Evolutionary conservation across 2,113 vertebrate genomes (phyloP), one percentile per base, ranked within the genome.

Genomic region (Promerops cafer): DNA sequence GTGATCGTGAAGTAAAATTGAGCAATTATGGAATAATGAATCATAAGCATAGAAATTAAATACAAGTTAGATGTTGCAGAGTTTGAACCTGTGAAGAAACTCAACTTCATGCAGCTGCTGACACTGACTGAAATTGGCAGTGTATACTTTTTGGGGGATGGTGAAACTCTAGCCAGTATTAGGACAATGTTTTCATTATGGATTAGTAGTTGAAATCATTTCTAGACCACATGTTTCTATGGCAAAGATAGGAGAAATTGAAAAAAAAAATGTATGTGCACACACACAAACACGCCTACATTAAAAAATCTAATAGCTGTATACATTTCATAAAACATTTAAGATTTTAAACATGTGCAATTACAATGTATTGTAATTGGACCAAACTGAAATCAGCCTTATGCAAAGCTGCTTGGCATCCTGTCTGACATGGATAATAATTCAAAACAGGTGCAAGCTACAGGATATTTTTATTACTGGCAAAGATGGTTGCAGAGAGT

Each of bases 271-370:
- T 4, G 6, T 59, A 33, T 33, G 24, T 54, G 30, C 1, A 0
- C 14, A 21, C 9, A 27, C 15, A 9, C 22, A 15, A 61, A 33
- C 15, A n/a, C 5, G 5, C 0, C 1, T 37, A 10, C 68, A 37
- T 49, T n/a, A 4, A 66, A 84, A 35, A 75, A 50, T 40, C 10
- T 9, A 37, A 44, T 61, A 50, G 52, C 9, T 14, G 8, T 59
- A 7, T 57, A 11, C 66, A 8, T 87, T 79, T 72, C 19, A 39
- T 77, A 27, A 77, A 80, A 22, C 44, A 80, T 6, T 27, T 19
- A 30, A 60, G 2, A 60, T 91, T 89, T 80, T 72, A 56, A 91
- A 50, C 4, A 7, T 23, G 35, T 37, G 15, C 9, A 16, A 47
- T 24, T 39, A 33, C 63, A 60, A 56, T 21, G 3, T 35, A 21